Evolutionary conservation across 1,140 invertebrate species (phyloP).

Genomic region (Dinothrombium tinctorium): DNA sequence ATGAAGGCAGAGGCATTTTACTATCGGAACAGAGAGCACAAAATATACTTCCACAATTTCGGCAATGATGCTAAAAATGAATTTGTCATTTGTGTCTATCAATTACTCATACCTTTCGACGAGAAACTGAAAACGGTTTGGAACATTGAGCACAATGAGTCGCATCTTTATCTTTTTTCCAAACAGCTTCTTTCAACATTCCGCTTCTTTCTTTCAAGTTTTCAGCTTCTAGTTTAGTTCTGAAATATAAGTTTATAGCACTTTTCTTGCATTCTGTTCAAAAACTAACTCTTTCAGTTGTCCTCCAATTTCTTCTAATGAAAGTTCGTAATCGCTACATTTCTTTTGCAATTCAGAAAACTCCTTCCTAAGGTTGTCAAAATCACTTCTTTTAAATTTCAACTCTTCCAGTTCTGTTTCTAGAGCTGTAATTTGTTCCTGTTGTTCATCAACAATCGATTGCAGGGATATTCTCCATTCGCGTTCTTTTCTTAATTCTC

Average conservation of each 20-base stretch:
- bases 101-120: constrained; percentile 45
- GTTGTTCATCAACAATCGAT: constrained; percentile 46
- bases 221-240: constrained; percentile 61
- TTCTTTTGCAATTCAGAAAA: constrained; percentile 43
- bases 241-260: constrained; percentile 11
- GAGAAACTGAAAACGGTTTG: constrained; percentile 69
- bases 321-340: constrained; percentile 58
- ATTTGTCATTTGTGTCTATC: constrained; percentile 18
- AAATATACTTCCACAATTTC: constrained; percentile 83
- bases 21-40: constrained; percentile 81
- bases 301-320: constrained; percentile 72
- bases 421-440: constrained; percentile 46
- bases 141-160: constrained; percentile 56
- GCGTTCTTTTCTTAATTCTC: constrained; percentile 64
- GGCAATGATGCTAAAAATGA: constrained; percentile 54
- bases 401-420: constrained; percentile 36
- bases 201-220: constrained; percentile 56
- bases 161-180: constrained; percentile 65
- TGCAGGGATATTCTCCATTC: constrained; percentile 71
- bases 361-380: constrained; percentile 33
- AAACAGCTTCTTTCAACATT: constrained; percentile 33
- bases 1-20: constrained; percentile 53
- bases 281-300: constrained; percentile 45
- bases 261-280: background rate
- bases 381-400: constrained; percentile 8